Conservation (phyloP, 2,888 invertebrate species). For the Torymus tubicola region DNA sequence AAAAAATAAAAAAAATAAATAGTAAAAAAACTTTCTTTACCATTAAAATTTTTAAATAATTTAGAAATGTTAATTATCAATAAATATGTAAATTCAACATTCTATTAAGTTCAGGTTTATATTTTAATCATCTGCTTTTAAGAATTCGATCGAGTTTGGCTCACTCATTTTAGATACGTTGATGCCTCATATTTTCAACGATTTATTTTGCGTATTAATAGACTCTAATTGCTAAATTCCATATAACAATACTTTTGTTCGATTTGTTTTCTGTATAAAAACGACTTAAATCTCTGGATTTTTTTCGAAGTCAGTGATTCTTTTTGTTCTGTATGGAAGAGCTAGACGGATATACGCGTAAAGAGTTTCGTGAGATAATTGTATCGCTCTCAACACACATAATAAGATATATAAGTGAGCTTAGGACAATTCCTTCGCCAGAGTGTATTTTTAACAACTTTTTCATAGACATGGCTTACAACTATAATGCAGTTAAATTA, state of each 20-base stretch:
- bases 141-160: slow-evolving; percentile 28
- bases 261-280: slow-evolving; percentile 41
- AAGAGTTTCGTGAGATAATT: slow-evolving; percentile 12
- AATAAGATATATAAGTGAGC: slow-evolving; percentile 28
- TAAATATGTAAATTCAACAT: slow-evolving; percentile 12
- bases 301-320: slow-evolving; percentile 3
- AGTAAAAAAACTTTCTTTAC: no score
- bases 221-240: slow-evolving; percentile 22
- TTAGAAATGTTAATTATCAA: slow-evolving; percentile 1
- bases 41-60: slow-evolving; percentile 7
- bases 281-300: slow-evolving; percentile 5
- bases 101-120: neutral
- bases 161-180: slow-evolving; percentile 11
- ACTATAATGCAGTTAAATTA: slow-evolving; percentile 40
- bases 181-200: slow-evolving; percentile 1
- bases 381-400: slow-evolving; percentile 6
- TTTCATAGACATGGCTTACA: slow-evolving; percentile 31
- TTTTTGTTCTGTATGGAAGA: slow-evolving; percentile 17
- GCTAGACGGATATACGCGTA: slow-evolving; percentile 9
- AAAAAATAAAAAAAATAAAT: no score
- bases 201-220: slow-evolving; percentile 3
- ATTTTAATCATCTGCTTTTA: slow-evolving; percentile 8
- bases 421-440: slow-evolving; percentile 37
- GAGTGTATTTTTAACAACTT: slow-evolving; percentile 23
- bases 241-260: slow-evolving; percentile 30